Evolutionary conservation across 2,113 vertebrate genomes (phyloP).

Genomic region (Xerus inauris): DNA sequence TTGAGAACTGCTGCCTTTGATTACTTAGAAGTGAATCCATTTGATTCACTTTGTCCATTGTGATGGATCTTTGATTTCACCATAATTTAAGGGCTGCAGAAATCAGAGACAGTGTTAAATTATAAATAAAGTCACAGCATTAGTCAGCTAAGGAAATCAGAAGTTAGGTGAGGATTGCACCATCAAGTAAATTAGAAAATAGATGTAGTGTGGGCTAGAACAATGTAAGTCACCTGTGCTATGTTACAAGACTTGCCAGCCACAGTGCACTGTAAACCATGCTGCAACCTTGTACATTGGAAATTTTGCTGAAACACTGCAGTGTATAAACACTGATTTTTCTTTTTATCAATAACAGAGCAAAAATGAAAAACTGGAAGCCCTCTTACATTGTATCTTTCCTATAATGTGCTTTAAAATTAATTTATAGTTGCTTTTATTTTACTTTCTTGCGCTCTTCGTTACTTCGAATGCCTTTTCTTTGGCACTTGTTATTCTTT

Average conservation of each 20-base stretch:
- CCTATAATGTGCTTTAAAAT: constrained; percentile 64
- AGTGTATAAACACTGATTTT: background rate
- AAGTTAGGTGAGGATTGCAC: background rate
- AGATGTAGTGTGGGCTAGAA: background rate
- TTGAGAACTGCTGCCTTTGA: background rate
- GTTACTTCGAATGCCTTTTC: constrained; percentile 70
- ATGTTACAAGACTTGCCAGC: background rate
- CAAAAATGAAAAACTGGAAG: background rate
- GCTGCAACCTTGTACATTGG: background rate
- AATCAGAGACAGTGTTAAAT: background rate
- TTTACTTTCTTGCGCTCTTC: constrained; percentile 62
- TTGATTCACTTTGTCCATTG: background rate
- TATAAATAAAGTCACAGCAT: constrained; percentile 1
- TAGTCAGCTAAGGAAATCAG: background rate
- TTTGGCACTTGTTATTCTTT: constrained; percentile 79
- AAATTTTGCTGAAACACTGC: constrained; percentile 35
- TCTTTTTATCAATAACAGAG: constrained; percentile 40
- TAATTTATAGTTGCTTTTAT: constrained; percentile 70
- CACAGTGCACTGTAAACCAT: background rate
- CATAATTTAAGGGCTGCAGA: background rate
- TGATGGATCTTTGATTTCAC: background rate
- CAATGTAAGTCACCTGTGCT: background rate
- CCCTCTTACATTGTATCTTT: constrained; percentile 2
- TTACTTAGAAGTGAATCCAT: constrained; percentile 20
- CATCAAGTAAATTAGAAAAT: background rate